Evolutionary conservation across 2,888 invertebrate species (phyloP).

Genomic region (Synanthedon tipuliformis): DNA sequence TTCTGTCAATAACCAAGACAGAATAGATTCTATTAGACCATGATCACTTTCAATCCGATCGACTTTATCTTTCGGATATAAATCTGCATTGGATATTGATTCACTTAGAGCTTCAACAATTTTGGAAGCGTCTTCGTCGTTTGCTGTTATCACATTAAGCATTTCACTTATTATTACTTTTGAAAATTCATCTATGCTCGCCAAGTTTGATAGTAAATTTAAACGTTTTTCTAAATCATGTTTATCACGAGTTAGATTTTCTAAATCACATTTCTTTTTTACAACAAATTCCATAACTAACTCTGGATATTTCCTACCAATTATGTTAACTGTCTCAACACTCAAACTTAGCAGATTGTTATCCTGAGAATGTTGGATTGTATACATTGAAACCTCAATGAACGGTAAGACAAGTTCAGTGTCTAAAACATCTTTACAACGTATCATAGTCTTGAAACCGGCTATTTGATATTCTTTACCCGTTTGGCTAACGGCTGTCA

Average conservation of each 20-base stretch:
- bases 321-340: conserved; percentile 61
- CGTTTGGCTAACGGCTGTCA: conserved; percentile 55
- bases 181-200: conserved; percentile 59
- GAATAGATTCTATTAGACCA: conserved; percentile 43
- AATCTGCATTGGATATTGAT: conserved; percentile 36
- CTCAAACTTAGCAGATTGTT: conserved; percentile 50
- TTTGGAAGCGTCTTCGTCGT: conserved; percentile 30
- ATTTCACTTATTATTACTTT: conserved; percentile 53
- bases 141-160: conserved; percentile 35
- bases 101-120: conserved; percentile 43
- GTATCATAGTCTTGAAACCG: conserved; percentile 62
- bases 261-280: conserved; percentile 50
- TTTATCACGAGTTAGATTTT: conserved; percentile 36
- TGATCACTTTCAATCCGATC: conserved; percentile 56
- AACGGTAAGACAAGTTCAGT: conserved; percentile 57
- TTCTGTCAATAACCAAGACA: conserved; percentile 44
- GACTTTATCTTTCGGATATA: conserved; percentile 43
- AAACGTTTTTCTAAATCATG: conserved; percentile 41
- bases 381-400: conserved; percentile 60
- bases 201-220: conserved; percentile 52
- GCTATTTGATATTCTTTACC: conserved; percentile 57
- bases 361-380: conserved; percentile 53
- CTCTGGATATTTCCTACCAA: conserved; percentile 63
- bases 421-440: conserved; percentile 53
- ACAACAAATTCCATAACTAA: conserved; percentile 64